Base-by-base conservation (phyloP, 2,113 vertebrate genomes). In the Madoqua kirkii region DNA sequence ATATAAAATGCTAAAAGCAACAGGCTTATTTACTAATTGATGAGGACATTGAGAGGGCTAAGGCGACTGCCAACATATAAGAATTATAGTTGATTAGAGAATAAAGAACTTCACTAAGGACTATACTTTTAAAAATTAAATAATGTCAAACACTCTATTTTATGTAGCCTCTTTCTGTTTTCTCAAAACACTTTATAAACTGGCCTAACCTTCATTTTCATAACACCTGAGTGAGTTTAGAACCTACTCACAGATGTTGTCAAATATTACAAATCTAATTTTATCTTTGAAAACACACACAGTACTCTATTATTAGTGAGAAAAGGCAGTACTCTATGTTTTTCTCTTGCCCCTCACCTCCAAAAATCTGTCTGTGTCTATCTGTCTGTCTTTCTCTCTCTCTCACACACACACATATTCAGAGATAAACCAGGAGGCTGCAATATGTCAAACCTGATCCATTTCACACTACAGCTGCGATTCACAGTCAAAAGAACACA, bases 181-280 rank as follows among this genome's bases (percentile, higher is more conserved):
- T 96, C 64, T 96, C 62, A 43, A 85, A 92, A 90, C 15, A 71
- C 43, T 91, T 94, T 82, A 87, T 93, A 92, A 95, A 60, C 57
- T 81, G 71, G 3, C 7, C 48, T 92, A 54, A 71, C 1, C 4
- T 95, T 67, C 40, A 83, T 85, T 88, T 93, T 92, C 31, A 36
- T 82, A 92, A 94, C 2, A 82, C 27, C 45, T 76, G 31, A 40
- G 33, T 67, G 36, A 91, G 21, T 59, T 59, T 74, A 45, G 25
- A 89, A 48, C 14, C 54, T 60, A 87, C n/a, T 76, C 84, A 54
- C 10, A 91, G 48, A 64, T 95, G 31, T 8, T 86, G 17, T 78
- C 79, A 89, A 62, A 86, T 55, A 93, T 54, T 95, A 54, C 40
- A 54, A 84, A 55, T 76, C 40, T 52, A 92, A 78, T 96, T 79